Base-by-base conservation (phyloP, 2,113 vertebrate genomes). In the Sclerurus mexicanus region DNA sequence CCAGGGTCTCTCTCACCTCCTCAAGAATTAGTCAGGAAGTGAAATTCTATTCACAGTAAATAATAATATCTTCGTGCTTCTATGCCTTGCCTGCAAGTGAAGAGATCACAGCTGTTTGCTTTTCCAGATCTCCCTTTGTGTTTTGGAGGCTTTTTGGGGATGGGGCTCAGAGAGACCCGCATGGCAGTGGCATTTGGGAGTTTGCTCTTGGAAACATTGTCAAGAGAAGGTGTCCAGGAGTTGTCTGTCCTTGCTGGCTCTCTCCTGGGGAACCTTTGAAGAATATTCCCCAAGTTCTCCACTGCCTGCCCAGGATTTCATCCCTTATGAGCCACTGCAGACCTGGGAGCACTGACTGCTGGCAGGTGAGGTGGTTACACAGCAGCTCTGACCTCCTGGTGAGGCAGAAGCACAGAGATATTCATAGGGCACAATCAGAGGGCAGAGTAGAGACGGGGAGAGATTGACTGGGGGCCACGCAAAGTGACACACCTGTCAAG, bases 401-500 rank as follows among this genome's bases (percentile, higher is more conserved):
- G 37, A 91, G 72, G 33, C 11, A 37, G 47, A 74, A 25, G 77
- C 73, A 76, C 35, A 9, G 63, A 60, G 56, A 50, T 59, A 63
- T 64, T 62, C 44, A 23, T 24, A 91, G 72, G 76, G 49, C 23
- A 69, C 49, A 46, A 44, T 63, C 42, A 80, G 53, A 78, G 12
- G 33, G 14, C 4, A 14, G 35, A 50, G 31, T 1, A 15, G 4
- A 55, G 37, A 30, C 20, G 4, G n/a, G 39, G 12, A 49, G 68
- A 89, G 82, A 89, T 83, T 89, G 90, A 83, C 64, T 79, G 49
- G 74, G 39, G 89, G 56, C 35, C 47, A 31, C 37, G 52, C 37
- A 68, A 75, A 74, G 68, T 77, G 75, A 90, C 94, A 93, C 53
- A 6, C 63, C 40, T 93, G 58, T 93, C 92, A 95, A 91, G 93